A percentile compares a stretch with the other conserved stretches of the same genome.
phyloP scores from a whole-genome alignment of 2,888 invertebrate genomes.

The Lordiphosa andalusiaca region DNA sequence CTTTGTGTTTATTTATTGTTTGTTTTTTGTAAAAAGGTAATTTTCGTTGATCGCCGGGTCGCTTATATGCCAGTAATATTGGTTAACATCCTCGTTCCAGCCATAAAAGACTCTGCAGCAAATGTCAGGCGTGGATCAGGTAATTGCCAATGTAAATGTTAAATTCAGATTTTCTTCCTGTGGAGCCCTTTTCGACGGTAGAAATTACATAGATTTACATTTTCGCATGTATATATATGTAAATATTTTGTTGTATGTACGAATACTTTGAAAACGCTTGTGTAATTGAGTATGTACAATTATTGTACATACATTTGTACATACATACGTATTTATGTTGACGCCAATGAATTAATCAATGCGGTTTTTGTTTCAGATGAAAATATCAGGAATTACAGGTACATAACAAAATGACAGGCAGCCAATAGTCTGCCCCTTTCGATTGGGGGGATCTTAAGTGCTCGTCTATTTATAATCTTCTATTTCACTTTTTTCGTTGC shows the following conservation, averaged over 20 bases:
- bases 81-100: constrained; percentile 45
- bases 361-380: constrained; percentile 65
- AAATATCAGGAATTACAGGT: constrained; percentile 78
- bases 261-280: constrained; percentile 6
- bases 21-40: constrained; percentile 63
- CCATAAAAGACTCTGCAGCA: constrained; percentile 81
- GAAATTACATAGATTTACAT: constrained; percentile 7
- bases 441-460: neutral
- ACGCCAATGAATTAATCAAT: constrained; percentile 21
- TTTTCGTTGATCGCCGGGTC: constrained; percentile 16
- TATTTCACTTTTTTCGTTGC: neutral
- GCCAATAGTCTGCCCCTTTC: neutral
- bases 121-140: constrained; percentile 96
- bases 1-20: constrained; percentile 67
- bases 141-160: constrained; percentile 80
- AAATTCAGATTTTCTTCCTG: constrained; percentile 20
- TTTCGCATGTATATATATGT: constrained; percentile 2
- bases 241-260: constrained; percentile 42
- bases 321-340: constrained; percentile 4
- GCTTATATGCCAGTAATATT: constrained; percentile 9
- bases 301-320: too few species aligned
- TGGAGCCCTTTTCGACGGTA: constrained; percentile 16
- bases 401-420: constrained; percentile 29
- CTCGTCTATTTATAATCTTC: constrained; percentile 10
- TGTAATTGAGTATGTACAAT: constrained; percentile 11